These are phyloP conservation scores for Drosophila bocqueti DNA, from an alignment of 1,140 invertebrate genomes.

Conservation along the genomic window DNA sequence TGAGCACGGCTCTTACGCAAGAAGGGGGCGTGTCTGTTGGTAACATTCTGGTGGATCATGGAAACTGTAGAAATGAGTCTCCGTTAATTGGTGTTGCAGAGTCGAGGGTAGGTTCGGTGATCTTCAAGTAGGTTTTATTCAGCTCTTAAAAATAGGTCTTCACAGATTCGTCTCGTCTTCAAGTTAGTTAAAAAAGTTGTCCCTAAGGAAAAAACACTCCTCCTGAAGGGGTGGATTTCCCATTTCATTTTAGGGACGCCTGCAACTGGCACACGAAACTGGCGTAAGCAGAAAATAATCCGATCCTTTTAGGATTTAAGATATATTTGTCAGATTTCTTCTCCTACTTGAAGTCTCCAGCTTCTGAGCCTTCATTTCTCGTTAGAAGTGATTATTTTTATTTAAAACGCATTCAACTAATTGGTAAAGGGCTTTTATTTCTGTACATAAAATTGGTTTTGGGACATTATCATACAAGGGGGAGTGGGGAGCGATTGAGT, in stretches of 20 bases:
- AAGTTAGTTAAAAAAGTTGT: too few species aligned
- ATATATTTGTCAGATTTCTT: background rate
- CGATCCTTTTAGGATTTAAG: background rate
- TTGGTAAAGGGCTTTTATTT: constrained; percentile 58
- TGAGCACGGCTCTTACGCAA: constrained; percentile 22
- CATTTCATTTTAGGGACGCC: too few species aligned
- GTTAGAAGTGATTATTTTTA: background rate
- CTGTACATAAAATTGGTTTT: constrained; percentile 61
- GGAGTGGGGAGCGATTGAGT: constrained; percentile 32
- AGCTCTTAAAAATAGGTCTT: too few species aligned
- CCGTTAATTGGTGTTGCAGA: too few species aligned
- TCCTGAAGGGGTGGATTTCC: too few species aligned
- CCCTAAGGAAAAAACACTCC: too few species aligned
- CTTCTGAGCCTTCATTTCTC: background rate
- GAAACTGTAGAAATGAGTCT: background rate
- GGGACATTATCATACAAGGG: constrained; percentile 66
- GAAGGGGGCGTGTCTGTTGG: background rate
- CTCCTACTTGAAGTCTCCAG: too few species aligned
- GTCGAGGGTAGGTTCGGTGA: too few species aligned
- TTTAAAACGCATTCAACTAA: background rate
- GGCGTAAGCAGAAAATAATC: background rate
- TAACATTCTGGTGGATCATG: constrained; percentile 12
- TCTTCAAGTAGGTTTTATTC: too few species aligned
- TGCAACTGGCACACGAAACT: too few species aligned
- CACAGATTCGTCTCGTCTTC: too few species aligned